These are phyloP conservation scores for Amblyraja radiata DNA, from an alignment of 2,797 vertebrate genomes.

Conservation along the genomic window DNA sequence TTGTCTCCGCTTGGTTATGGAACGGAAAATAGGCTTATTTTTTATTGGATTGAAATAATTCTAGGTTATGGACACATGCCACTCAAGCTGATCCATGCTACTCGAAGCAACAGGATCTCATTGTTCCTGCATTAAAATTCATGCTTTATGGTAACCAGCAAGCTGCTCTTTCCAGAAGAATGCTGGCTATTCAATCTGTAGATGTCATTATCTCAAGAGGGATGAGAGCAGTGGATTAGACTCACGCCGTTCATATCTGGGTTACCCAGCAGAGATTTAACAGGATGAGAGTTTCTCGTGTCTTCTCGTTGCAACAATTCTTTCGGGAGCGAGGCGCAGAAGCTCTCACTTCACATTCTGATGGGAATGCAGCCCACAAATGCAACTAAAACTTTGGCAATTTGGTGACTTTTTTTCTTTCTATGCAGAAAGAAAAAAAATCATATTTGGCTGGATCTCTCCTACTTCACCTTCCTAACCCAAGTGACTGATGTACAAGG, in stretches of 20 bases:
- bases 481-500: neutral
- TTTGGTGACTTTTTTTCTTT: neutral
- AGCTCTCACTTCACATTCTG: neutral
- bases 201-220: neutral
- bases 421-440: too few species aligned
- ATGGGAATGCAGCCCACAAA: neutral
- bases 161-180: neutral
- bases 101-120: neutral
- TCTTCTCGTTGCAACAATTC: neutral
- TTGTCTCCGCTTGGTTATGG: neutral
- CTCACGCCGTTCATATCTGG: neutral
- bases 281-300: neutral
- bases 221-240: neutral
- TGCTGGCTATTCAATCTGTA: neutral
- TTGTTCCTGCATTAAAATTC: neutral
- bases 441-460: neutral
- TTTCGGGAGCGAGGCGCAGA: neutral
- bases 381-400: neutral
- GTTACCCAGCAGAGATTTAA: neutral
- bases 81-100: constrained; percentile 14
- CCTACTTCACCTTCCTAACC: neutral
- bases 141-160: neutral
- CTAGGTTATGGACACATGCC: neutral
- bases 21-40: neutral
- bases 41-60: constrained; percentile 6